phyloP scores from a whole-genome alignment of 2,888 invertebrate genomes.

The Drosophila parthenogenetica region DNA sequence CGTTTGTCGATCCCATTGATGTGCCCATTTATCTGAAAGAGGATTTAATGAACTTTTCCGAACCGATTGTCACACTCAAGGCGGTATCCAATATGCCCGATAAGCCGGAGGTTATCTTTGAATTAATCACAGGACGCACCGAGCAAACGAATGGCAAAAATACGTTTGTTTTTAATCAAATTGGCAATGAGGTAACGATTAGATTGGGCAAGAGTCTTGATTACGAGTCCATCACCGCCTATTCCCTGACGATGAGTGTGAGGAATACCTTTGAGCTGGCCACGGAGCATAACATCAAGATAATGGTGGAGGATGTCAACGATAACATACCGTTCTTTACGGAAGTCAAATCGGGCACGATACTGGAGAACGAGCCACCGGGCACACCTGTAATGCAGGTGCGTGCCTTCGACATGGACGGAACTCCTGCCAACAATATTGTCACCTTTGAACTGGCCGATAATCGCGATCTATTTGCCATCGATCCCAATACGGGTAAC shows the following conservation, averaged over 20 bases:
- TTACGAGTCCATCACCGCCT: slow-evolving; percentile 93
- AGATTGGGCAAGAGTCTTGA: slow-evolving; percentile 92
- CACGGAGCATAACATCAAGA: slow-evolving; percentile 91
- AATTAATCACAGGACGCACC: slow-evolving; percentile 92
- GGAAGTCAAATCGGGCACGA: slow-evolving; percentile 92
- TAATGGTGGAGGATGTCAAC: slow-evolving; percentile 94
- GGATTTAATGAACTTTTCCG: slow-evolving; percentile 90
- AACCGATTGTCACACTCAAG: slow-evolving; percentile 89
- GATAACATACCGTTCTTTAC: slow-evolving; percentile 95
- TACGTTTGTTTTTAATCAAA: slow-evolving; percentile 89
- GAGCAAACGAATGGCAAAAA: slow-evolving; percentile 94
- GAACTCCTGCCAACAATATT: slow-evolving; percentile 92
- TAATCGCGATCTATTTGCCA: slow-evolving; percentile 91
- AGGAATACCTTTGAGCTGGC: slow-evolving; percentile 92
- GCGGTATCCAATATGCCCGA: slow-evolving; percentile 93
- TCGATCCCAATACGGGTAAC: slow-evolving; percentile 94
- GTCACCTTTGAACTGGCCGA: slow-evolving; percentile 91
- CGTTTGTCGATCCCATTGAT: slow-evolving; percentile 87
- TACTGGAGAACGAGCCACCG: slow-evolving; percentile 92
- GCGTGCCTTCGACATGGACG: slow-evolving; percentile 94
- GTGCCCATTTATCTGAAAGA: slow-evolving; percentile 89
- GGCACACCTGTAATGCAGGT: slow-evolving; percentile 95
- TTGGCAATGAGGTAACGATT: slow-evolving; percentile 90
- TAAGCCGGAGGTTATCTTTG: slow-evolving; percentile 91
- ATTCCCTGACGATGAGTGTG: slow-evolving; percentile 92